These are phyloP conservation scores for Tanypteryx hageni DNA, from an alignment of 2,888 invertebrate genomes.

Conservation along the genomic window DNA sequence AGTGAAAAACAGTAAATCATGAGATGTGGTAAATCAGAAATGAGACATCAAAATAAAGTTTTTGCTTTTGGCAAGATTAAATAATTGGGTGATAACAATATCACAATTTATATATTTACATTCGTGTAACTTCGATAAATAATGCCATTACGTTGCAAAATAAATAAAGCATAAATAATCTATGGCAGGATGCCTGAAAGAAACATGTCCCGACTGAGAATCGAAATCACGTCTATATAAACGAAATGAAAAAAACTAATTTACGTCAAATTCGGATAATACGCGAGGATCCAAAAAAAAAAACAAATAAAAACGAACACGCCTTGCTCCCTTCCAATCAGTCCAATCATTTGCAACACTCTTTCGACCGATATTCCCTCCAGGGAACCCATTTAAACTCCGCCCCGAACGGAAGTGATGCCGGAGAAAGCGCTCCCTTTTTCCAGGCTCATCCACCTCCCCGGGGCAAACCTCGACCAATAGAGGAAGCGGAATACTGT, in stretches of 20 bases:
- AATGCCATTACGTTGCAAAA: too few species aligned
- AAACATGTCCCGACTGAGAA: neutral
- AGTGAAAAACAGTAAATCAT: too few species aligned
- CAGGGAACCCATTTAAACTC: neutral
- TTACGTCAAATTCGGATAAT: neutral
- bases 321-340: neutral
- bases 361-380: neutral
- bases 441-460: neutral
- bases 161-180: too few species aligned
- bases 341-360: neutral
- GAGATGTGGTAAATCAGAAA: too few species aligned
- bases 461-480: neutral
- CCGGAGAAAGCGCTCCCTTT: neutral
- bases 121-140: too few species aligned
- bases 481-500: neutral
- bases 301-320: neutral
- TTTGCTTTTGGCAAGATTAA: too few species aligned
- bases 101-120: too few species aligned
- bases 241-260: neutral
- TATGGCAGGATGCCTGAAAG: neutral
- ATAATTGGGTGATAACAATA: too few species aligned
- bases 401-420: neutral
- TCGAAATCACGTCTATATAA: neutral
- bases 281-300: neutral
- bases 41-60: too few species aligned